These are phyloP conservation scores for Yponomeuta malinellus DNA, from an alignment of 2,888 invertebrate genomes.

Conservation along the genomic window DNA sequence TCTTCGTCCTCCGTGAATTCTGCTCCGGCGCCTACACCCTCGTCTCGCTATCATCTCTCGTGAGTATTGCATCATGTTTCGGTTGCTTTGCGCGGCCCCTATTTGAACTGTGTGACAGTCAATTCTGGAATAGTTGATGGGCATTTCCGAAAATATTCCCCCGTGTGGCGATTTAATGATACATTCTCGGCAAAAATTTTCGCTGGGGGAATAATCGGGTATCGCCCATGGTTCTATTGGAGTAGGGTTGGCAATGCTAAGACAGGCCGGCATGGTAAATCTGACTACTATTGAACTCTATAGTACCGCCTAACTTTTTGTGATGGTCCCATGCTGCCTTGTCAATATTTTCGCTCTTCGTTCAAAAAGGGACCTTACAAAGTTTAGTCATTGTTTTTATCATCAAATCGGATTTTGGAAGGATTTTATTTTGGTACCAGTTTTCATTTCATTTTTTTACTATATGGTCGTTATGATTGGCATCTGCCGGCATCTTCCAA, in stretches of 20 bases:
- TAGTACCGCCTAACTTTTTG: neutral
- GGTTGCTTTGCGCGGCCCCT: neutral
- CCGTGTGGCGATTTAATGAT: too few relatives aligned
- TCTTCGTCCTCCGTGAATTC: constrained; percentile 78
- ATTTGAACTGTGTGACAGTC: neutral
- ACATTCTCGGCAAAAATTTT: neutral
- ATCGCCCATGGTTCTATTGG: too few relatives aligned
- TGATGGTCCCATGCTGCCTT: neutral
- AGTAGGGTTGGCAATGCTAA: neutral
- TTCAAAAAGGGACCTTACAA: constrained; percentile 5
- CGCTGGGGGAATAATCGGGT: too few relatives aligned
- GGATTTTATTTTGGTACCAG: neutral
- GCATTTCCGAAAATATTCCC: too few relatives aligned
- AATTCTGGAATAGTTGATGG: too few relatives aligned
- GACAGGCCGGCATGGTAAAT: too few relatives aligned
- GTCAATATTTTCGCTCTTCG: neutral
- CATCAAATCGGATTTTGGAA: constrained; percentile 1
- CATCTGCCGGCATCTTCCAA: neutral
- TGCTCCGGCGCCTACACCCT: constrained; percentile 55
- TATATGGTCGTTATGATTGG: neutral
- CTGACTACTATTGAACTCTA: too few relatives aligned
- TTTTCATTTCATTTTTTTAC: neutral
- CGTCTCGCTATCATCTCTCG: constrained; percentile 66
- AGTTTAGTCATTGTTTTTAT: neutral
- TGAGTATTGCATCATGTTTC: constrained; percentile 41